Evolutionary conservation across 2,113 vertebrate genomes (phyloP).

Genomic region (Bambusicola thoracicus): DNA sequence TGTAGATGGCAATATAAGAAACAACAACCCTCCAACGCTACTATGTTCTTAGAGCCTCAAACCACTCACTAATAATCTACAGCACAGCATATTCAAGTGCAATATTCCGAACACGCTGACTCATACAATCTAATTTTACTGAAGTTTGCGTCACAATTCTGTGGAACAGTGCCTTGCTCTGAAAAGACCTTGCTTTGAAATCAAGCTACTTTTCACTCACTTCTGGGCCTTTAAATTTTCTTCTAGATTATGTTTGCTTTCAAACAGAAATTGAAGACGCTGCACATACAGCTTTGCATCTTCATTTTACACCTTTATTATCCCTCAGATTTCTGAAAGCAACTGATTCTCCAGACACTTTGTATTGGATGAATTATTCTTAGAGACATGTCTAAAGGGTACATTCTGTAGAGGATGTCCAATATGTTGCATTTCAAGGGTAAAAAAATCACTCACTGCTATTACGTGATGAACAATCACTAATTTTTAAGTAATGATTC

Average conservation of each 20-base stretch:
- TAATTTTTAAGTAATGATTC: background rate
- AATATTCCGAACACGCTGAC: background rate
- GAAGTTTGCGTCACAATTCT: background rate
- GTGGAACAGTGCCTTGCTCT: background rate
- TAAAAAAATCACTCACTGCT: too few species aligned
- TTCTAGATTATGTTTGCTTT: background rate
- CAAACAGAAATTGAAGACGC: background rate
- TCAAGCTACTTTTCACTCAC: background rate
- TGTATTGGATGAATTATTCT: background rate
- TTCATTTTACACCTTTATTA: background rate
- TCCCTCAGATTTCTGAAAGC: background rate
- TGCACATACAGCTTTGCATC: background rate
- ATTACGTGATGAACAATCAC: background rate
- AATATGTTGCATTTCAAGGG: background rate
- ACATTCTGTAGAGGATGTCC: background rate
- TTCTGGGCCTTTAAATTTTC: background rate
- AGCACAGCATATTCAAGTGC: background rate
- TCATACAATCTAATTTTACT: background rate
- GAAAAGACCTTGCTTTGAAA: background rate
- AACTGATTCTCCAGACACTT: background rate
- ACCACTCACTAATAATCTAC: background rate
- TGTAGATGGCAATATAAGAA: too few species aligned
- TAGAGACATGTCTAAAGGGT: background rate
- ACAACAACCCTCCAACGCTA: background rate
- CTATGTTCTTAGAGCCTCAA: background rate